These are phyloP conservation scores for Epinephelus moara DNA, from an alignment of 2,113 vertebrate genomes.

Conservation along the genomic window DNA sequence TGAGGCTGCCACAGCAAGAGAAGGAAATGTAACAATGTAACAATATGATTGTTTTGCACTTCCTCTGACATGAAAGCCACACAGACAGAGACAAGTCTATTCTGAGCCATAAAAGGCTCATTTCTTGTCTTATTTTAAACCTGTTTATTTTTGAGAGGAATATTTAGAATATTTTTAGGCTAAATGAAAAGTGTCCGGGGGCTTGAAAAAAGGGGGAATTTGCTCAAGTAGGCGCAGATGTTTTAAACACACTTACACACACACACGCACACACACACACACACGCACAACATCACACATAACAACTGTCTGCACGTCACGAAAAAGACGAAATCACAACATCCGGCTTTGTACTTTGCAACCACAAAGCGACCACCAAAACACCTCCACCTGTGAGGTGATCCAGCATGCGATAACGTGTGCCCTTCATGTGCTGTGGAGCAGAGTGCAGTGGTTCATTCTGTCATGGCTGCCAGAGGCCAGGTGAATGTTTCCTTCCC, in stretches of 20 bases:
- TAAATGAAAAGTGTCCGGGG: slow-evolving; percentile 72
- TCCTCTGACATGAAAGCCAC: slow-evolving; percentile 86
- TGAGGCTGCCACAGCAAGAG: slow-evolving; percentile 82
- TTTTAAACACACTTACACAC: slow-evolving; percentile 24
- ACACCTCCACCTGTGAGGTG: slow-evolving; percentile 66
- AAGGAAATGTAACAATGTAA: slow-evolving; percentile 90
- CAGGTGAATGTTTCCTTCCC: slow-evolving; percentile 67
- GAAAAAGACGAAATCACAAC: slow-evolving; percentile 63
- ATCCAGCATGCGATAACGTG: slow-evolving; percentile 61
- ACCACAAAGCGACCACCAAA: slow-evolving; percentile 64
- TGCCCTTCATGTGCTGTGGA: slow-evolving; percentile 67
- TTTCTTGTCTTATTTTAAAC: slow-evolving; percentile 82
- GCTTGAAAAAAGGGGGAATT: slow-evolving; percentile 60
- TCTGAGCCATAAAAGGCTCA: slow-evolving; percentile 83
- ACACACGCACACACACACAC: slow-evolving; percentile 14
- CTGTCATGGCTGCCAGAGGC: slow-evolving; percentile 69
- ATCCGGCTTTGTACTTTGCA: slow-evolving; percentile 69
- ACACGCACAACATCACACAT: slow-evolving; percentile 7
- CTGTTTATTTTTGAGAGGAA: slow-evolving; percentile 83
- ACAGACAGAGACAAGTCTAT: slow-evolving; percentile 78
- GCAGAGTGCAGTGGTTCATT: slow-evolving; percentile 55
- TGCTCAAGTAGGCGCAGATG: slow-evolving; percentile 56
- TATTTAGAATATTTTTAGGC: slow-evolving; percentile 83
- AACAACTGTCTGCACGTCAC: slow-evolving; percentile 18
- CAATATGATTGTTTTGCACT: slow-evolving; percentile 87